Evolutionary conservation across 2,797 vertebrate genomes (phyloP), one percentile per base, ranked within the genome.

Genomic region (Silurus aristotelis): DNA sequence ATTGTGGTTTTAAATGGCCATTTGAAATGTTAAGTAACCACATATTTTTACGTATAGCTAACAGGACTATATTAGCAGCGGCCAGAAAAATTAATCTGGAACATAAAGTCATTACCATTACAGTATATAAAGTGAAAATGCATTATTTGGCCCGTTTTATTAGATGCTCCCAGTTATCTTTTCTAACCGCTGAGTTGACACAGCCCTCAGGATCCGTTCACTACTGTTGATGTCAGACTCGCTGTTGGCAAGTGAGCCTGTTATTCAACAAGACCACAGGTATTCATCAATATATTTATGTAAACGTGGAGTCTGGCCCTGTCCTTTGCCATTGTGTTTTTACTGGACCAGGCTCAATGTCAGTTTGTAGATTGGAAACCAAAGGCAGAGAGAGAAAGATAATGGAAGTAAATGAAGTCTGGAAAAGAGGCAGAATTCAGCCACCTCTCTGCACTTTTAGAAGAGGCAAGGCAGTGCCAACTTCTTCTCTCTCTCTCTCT

Each of bases 221-320:
- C 89, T 88, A 87, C 70, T 79, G 88, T 79, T 87, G 86, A 92
- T 92, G 79, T 81, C 79, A 68, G 91, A 87, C 91, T 90, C 86
- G 85, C 89, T 89, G 91, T 88, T 93, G 90, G 92, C 90, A 92
- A 87, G 72, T 86, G 80, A 83, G 85, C 75, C 85, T 84, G 88
- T 90, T 91, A 90, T 93, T 89, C 92, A 90, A 90, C 87, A 87
- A 61, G 76, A 93, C 92, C 92, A 85, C 93, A 94, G 91, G 92
- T 91, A 93, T 92, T 93, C 92, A 91, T 88, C 84, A 89, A 93
- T 94, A 93, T 94, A 94, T 94, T 94, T 95, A 92, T 93, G 91
- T 91, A 91, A 93, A 90, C 90, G 89, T 90, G 92, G 93, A 92
- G 92, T 92, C 90, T 89, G 91, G 91, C 89, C 90, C 91, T 86